phyloP scores from a whole-genome alignment of 2,113 vertebrate species.

The Dicaeum eximium region DNA sequence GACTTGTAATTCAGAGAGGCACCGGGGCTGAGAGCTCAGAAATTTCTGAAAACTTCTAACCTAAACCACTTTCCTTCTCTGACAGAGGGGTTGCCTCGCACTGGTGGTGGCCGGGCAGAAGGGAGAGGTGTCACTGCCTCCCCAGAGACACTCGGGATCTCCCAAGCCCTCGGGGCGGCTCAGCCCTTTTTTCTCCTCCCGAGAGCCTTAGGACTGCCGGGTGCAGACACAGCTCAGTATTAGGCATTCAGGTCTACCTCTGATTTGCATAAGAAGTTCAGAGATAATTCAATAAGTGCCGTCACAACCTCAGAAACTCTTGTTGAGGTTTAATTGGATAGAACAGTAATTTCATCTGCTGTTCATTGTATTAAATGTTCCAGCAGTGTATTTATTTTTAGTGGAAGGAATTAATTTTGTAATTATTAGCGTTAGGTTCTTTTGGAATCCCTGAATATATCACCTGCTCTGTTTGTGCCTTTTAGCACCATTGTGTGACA shows the following conservation, averaged over 20 bases:
- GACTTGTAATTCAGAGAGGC: neutral
- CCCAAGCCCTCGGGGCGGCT: neutral
- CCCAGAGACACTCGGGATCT: accelerated
- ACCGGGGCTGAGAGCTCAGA: neutral
- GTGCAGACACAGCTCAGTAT: neutral
- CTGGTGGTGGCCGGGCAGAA: neutral
- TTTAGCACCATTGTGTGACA: neutral
- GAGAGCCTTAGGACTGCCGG: neutral
- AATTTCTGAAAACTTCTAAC: neutral
- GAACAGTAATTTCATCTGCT: constrained; percentile 47
- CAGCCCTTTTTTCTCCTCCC: neutral
- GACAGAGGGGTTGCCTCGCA: neutral
- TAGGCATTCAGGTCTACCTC: neutral
- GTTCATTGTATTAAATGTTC: constrained; percentile 20
- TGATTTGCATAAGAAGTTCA: constrained; percentile 33
- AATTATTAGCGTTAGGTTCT: neutral
- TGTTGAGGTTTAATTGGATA: constrained; percentile 58
- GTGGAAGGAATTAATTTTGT: constrained; percentile 56
- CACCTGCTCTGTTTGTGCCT: neutral
- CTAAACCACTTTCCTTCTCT: neutral
- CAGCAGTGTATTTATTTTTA: constrained; percentile 45
- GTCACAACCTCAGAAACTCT: constrained; percentile 23
- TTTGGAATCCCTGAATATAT: neutral
- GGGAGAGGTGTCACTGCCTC: neutral
- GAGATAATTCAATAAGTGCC: constrained; percentile 54